These are phyloP conservation scores for Chrysomela aeneicollis DNA, from an alignment of 2,888 invertebrate species.

Conservation along the genomic window DNA sequence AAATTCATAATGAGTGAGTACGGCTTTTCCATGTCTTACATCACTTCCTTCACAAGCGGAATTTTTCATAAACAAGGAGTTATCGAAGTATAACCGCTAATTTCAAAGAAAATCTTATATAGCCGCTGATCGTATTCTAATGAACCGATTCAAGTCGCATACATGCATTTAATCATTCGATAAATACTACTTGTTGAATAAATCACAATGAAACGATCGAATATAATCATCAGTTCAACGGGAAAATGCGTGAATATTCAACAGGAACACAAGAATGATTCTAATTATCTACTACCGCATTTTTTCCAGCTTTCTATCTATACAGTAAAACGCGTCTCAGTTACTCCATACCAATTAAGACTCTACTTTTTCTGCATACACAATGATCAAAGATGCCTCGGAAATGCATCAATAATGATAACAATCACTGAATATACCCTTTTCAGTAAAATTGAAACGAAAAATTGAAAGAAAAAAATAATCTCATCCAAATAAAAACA, in stretches of 20 bases:
- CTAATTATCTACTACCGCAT: neutral
- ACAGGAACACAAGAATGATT: neutral
- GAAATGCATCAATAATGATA: neutral
- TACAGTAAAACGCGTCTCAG: neutral
- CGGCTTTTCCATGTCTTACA: neutral
- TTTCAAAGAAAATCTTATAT: too few relatives aligned
- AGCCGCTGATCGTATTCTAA: neutral
- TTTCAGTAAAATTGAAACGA: too few relatives aligned
- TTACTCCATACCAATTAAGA: neutral
- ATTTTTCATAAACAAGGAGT: neutral
- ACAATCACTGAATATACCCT: too few relatives aligned
- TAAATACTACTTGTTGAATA: neutral
- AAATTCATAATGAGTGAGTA: neutral
- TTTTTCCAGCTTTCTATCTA: neutral
- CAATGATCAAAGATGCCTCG: neutral
- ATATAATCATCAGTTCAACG: neutral
- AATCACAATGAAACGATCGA: neutral
- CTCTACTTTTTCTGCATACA: neutral
- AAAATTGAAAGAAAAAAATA: too few relatives aligned
- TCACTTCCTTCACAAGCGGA: neutral
- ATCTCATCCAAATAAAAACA: too few relatives aligned
- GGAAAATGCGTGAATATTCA: neutral
- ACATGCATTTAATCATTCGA: neutral
- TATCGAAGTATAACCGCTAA: neutral
- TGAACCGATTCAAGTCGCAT: neutral